Percentiles rank a stretch among this genome's conserved stretches.
Evolutionary conservation across 2,113 vertebrate species (phyloP).

Genomic region (Geothlypis trichas): DNA sequence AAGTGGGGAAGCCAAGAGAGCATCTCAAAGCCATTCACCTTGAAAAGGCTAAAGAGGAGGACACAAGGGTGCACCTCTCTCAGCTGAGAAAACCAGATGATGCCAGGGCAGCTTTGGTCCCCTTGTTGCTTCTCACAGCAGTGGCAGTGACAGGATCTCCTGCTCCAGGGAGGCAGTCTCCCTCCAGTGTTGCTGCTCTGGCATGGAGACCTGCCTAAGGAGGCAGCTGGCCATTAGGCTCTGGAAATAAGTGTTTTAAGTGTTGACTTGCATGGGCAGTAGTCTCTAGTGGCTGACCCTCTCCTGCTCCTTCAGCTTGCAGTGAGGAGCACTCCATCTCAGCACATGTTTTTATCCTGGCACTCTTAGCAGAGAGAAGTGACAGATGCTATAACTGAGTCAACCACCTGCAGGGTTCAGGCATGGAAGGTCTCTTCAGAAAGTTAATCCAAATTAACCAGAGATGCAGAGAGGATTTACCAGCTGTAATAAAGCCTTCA

Average conservation of each 20-base stretch:
- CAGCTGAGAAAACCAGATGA: background rate
- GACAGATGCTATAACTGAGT: background rate
- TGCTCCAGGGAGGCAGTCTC: background rate
- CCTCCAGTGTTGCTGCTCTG: background rate
- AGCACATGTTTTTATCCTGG: background rate
- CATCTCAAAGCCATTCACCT: background rate
- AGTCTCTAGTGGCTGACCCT: background rate
- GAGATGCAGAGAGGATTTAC: constrained; percentile 18
- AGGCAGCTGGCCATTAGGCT: background rate
- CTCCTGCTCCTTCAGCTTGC: background rate
- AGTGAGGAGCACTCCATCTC: background rate
- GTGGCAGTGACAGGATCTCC: background rate
- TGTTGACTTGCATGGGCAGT: background rate
- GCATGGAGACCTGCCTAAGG: background rate
- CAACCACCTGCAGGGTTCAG: background rate
- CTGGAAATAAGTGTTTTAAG: background rate
- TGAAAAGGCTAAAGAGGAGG: background rate
- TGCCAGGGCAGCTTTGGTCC: background rate
- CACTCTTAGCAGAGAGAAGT: background rate
- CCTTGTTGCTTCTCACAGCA: background rate
- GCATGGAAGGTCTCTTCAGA: background rate
- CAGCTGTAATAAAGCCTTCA: constrained; percentile 4
- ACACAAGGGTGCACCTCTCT: background rate
- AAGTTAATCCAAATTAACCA: constrained; percentile 44
- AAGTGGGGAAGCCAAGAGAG: accelerated